Evolutionary conservation across 2,797 vertebrate genomes (phyloP).

Genomic region (Prionace glauca): DNA sequence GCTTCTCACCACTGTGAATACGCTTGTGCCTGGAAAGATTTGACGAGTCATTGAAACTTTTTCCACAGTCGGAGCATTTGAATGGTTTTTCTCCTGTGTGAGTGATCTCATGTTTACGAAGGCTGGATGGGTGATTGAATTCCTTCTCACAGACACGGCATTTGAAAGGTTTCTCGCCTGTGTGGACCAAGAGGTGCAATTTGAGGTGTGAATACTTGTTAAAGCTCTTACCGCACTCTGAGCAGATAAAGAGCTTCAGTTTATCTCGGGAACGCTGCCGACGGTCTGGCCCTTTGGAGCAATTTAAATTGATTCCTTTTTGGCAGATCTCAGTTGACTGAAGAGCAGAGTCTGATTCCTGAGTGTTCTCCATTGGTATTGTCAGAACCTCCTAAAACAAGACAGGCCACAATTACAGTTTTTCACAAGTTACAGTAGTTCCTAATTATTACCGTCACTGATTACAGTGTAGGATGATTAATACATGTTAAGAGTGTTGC

Average conservation of each 20-base stretch:
- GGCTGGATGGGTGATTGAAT: constrained; percentile 81
- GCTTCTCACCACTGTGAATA: constrained; percentile 26
- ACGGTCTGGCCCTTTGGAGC: not conserved
- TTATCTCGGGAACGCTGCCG: constrained; percentile 68
- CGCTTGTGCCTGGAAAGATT: constrained; percentile 8
- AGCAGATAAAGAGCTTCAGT: constrained; percentile 72
- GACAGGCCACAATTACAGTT: constrained; percentile 9
- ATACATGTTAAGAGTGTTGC: not conserved
- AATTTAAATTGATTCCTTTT: not conserved
- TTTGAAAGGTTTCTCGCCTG: constrained; percentile 72
- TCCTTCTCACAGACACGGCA: constrained; percentile 84
- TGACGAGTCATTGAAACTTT: constrained; percentile 23
- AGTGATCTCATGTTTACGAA: constrained; percentile 8
- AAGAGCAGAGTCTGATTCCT: not conserved
- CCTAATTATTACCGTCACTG: not conserved
- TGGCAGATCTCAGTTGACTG: not conserved
- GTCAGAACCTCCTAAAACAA: constrained; percentile 21
- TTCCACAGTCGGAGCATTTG: constrained; percentile 31
- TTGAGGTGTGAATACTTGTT: constrained; percentile 78
- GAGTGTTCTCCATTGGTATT: not conserved
- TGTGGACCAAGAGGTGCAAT: constrained; percentile 66
- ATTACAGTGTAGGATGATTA: not conserved
- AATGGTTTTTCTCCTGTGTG: constrained; percentile 25
- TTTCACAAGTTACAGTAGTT: not conserved
- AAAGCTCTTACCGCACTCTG: constrained; percentile 83